These are phyloP conservation scores for Ethmia dodecea DNA, from an alignment of 2,888 invertebrate species.

Conservation along the genomic window DNA sequence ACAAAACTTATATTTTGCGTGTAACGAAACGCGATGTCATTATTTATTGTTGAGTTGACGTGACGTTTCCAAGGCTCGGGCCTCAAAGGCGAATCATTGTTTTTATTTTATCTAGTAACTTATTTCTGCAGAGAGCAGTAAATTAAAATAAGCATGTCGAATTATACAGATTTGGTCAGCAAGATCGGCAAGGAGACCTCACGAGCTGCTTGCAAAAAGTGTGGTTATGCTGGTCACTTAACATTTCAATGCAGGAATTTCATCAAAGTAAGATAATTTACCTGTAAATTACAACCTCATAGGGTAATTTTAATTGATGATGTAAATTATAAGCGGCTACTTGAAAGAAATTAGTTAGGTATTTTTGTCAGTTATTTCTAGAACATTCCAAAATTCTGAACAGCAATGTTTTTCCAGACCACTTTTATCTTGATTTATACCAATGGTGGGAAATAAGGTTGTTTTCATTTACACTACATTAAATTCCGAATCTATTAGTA, in stretches of 20 bases:
- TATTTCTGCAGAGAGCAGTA: conserved; percentile 4
- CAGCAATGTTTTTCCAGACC: no score
- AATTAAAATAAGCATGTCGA: conserved; percentile 39
- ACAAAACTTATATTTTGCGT: no score
- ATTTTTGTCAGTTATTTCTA: no score
- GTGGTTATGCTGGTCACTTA: conserved; percentile 96
- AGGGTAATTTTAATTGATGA: no score
- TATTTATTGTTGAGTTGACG: conserved; percentile 18
- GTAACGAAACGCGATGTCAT: conserved; percentile 24
- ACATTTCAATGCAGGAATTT: conserved; percentile 98
- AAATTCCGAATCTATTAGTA: no score
- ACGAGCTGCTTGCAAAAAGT: conserved; percentile 95
- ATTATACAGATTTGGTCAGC: conserved; percentile 56
- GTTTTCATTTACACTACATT: no score
- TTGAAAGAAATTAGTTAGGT: no score
- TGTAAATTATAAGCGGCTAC: no score
- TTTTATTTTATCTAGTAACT: conserved; percentile 13
- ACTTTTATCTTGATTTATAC: no score
- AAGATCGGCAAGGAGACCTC: conserved; percentile 83
- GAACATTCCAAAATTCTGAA: no score
- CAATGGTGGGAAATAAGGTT: no score
- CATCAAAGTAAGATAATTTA: conserved; percentile 85
- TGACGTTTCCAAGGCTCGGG: conserved; percentile 21
- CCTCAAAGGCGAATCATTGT: background rate
- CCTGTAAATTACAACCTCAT: no score